Evolutionary conservation across 2,888 invertebrate species (phyloP).

Genomic region (Oscheius sp.): DNA sequence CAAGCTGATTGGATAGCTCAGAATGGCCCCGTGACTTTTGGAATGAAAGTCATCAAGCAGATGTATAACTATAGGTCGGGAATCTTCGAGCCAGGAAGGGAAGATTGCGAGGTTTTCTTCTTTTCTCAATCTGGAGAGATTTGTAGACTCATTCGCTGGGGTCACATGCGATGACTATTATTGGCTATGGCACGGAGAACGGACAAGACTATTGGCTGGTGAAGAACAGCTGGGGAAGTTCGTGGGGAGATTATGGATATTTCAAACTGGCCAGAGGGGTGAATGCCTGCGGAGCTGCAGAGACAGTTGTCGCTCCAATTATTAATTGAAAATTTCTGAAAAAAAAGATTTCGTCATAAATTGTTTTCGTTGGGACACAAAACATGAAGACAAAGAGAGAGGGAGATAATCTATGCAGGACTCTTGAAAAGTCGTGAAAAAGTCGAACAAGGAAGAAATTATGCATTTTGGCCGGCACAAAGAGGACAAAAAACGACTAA

Average conservation of each 20-base stretch:
- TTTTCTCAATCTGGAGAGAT: not conserved
- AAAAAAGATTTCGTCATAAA: not conserved
- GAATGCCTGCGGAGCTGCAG: conserved; percentile 57
- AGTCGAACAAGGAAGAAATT: not conserved
- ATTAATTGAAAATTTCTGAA: conserved; percentile 32
- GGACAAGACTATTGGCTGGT: conserved; percentile 56
- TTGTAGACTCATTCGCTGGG: conserved; percentile 47
- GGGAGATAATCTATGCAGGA: too few species aligned
- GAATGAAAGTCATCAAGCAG: conserved; percentile 59
- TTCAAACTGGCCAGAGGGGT: conserved; percentile 57
- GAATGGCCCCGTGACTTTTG: conserved; percentile 60
- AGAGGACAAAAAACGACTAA: too few species aligned
- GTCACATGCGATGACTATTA: conserved; percentile 59
- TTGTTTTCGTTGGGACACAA: too few species aligned
- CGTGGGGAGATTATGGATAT: conserved; percentile 56
- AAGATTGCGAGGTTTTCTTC: conserved; percentile 35
- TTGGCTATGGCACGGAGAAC: conserved; percentile 59
- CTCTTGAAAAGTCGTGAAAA: not conserved
- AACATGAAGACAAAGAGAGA: too few species aligned
- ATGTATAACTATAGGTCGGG: conserved; percentile 61
- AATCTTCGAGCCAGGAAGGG: conserved; percentile 53
- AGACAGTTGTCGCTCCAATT: conserved; percentile 43
- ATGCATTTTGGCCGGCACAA: too few species aligned
- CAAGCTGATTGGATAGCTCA: conserved; percentile 61
- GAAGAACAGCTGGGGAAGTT: conserved; percentile 62